These are phyloP conservation scores for Callitettix versicolor DNA, from an alignment of 1,140 invertebrate genomes.

Conservation along the genomic window DNA sequence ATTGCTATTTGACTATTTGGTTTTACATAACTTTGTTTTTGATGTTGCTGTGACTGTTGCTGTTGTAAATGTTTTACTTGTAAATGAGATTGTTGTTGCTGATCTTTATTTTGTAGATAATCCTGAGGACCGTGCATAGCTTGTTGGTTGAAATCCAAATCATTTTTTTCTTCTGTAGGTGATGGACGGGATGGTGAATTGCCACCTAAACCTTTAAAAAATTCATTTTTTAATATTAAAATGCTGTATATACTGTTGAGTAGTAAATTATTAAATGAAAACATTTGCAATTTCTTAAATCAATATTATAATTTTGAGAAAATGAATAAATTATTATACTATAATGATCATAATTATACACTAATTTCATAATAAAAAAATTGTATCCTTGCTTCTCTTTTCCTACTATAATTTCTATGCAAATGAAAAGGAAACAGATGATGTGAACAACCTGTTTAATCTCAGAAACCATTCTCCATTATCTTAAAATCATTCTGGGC, in stretches of 20 bases:
- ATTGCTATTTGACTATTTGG: constrained; percentile 10
- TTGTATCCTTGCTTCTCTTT: neutral
- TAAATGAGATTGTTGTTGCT: constrained; percentile 8
- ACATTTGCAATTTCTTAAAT: too few relatives aligned
- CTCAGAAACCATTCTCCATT: too few relatives aligned
- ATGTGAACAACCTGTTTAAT: too few relatives aligned
- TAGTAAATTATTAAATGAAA: too few relatives aligned
- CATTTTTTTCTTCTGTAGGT: constrained; percentile 32
- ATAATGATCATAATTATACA: neutral
- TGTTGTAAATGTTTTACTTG: neutral
- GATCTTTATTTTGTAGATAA: constrained; percentile 2
- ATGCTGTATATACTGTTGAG: too few relatives aligned
- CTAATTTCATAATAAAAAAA: neutral
- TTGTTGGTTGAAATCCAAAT: constrained; percentile 19
- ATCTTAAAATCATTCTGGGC: too few relatives aligned
- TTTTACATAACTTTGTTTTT: neutral
- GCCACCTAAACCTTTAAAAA: constrained; percentile 30
- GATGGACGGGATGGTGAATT: constrained; percentile 31
- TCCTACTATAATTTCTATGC: neutral
- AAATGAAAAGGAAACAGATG: too few relatives aligned
- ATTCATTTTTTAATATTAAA: too few relatives aligned
- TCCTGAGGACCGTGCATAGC: constrained; percentile 5
- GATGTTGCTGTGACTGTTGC: neutral
- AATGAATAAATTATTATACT: neutral
- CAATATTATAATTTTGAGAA: neutral